Conservation (phyloP, 2,888 invertebrate species). For the Gortyna flavago region DNA sequence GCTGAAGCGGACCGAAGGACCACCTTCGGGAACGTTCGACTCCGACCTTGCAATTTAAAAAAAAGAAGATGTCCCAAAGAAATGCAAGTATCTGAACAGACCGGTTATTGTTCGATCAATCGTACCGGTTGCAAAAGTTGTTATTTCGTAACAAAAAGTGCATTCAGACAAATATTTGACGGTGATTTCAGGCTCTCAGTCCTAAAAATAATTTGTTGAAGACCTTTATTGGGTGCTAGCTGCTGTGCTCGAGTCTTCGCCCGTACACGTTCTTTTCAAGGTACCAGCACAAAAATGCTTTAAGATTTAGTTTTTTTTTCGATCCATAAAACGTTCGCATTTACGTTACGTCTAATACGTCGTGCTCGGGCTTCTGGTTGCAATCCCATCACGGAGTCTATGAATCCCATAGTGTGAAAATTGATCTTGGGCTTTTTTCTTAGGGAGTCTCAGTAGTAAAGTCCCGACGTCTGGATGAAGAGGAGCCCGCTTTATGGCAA, state of each 20-base stretch:
- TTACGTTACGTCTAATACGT: not conserved
- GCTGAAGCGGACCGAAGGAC: accelerated
- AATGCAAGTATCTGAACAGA: slow-evolving; percentile 26
- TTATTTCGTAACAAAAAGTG: slow-evolving; percentile 57
- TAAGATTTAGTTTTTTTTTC: not conserved
- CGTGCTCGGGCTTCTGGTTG: too few relatives aligned
- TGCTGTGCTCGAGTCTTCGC: too few relatives aligned
- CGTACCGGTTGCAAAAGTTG: slow-evolving; percentile 47
- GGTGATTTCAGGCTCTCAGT: slow-evolving; percentile 5
- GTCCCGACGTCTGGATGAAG: not conserved
- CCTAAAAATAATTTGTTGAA: not conserved
- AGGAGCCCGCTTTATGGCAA: not conserved
- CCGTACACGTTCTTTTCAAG: not conserved
- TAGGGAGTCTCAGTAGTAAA: not conserved
- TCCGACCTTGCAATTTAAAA: not conserved
- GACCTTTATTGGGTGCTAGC: not conserved
- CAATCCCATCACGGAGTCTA: too few relatives aligned
- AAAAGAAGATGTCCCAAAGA: slow-evolving; percentile 20
- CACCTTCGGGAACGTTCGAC: not conserved
- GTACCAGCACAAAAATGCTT: not conserved
- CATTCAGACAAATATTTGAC: slow-evolving; percentile 24
- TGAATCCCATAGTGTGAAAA: not conserved
- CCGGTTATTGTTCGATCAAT: slow-evolving; percentile 49
- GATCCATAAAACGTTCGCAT: not conserved
- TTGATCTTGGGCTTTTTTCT: not conserved